Evolutionary conservation across 2,797 vertebrate genomes (phyloP).

Genomic region (Coccyzus lansbergi): DNA sequence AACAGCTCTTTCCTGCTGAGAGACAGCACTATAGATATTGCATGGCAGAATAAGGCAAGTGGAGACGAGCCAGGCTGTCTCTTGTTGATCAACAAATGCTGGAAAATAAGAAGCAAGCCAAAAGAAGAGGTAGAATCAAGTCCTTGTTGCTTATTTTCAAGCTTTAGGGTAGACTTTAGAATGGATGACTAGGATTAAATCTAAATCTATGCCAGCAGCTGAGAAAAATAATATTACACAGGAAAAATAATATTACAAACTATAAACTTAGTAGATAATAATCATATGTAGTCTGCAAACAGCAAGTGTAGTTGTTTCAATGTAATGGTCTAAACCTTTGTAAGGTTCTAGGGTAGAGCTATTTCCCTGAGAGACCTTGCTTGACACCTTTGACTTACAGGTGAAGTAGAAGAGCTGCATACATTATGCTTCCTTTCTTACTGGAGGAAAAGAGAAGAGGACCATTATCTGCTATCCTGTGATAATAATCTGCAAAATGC

Average conservation of each 20-base stretch:
- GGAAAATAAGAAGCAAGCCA: not conserved
- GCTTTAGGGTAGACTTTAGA: not conserved
- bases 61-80: not conserved
- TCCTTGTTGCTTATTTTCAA: not conserved
- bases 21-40: not conserved
- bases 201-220: not conserved
- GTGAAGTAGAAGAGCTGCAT: not conserved
- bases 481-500: not conserved
- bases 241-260: not conserved
- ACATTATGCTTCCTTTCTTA: not conserved
- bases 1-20: constrained; percentile 6
- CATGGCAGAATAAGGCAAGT: not conserved
- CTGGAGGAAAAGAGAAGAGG: not conserved
- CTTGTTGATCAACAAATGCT: not conserved
- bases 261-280: not conserved
- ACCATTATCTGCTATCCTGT: not conserved
- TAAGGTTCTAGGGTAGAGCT: not conserved
- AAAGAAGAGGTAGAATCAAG: not conserved
- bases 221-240: not conserved
- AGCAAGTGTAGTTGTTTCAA: not conserved
- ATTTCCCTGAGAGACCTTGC: not conserved
- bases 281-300: not conserved
- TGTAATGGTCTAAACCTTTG: not conserved
- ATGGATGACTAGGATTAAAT: not conserved
- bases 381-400: not conserved